Conservation (phyloP, 2,888 invertebrate genomes). For the Synergus itoensis region DNA sequence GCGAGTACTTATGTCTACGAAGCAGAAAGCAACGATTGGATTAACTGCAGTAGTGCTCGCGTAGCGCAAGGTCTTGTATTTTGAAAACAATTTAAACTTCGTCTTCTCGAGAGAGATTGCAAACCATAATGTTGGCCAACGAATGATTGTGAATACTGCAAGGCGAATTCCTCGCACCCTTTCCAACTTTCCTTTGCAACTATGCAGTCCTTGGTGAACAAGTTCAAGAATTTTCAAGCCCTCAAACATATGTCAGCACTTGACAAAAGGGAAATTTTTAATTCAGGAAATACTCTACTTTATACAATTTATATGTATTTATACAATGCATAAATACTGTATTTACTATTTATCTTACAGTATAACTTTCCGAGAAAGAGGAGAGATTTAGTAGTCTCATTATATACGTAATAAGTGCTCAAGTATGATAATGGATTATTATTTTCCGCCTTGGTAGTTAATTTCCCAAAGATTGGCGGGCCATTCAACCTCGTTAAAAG, state of each 20-base stretch:
- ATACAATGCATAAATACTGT: too few species aligned
- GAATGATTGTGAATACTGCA: not conserved
- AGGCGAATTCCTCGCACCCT: slow-evolving; percentile 33
- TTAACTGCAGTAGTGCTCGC: slow-evolving; percentile 16
- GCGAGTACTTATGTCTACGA: slow-evolving; percentile 1
- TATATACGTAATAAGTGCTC: not conserved
- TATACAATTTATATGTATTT: too few species aligned
- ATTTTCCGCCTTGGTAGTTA: not conserved
- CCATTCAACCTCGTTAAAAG: slow-evolving; percentile 4
- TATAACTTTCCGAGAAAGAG: not conserved
- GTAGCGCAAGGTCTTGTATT: slow-evolving; percentile 46
- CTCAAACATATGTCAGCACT: not conserved
- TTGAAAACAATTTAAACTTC: slow-evolving; percentile 64
- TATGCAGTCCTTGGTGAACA: not conserved
- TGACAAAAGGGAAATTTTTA: not conserved
- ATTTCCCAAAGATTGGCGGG: not conserved
- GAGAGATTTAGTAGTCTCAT: not conserved
- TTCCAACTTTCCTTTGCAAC: slow-evolving; percentile 2
- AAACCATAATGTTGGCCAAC: slow-evolving; percentile 24
- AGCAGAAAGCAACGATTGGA: slow-evolving; percentile 24
- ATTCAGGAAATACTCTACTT: too few species aligned
- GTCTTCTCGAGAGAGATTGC: slow-evolving; percentile 26
- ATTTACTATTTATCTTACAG: too few species aligned
- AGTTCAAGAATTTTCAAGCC: not conserved
- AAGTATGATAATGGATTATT: not conserved